A percentile compares a stretch with the other conserved stretches of the same genome.
Evolutionary conservation across 2,797 vertebrate species (phyloP).

Genomic region (Amblyopsis hoosieri): DNA sequence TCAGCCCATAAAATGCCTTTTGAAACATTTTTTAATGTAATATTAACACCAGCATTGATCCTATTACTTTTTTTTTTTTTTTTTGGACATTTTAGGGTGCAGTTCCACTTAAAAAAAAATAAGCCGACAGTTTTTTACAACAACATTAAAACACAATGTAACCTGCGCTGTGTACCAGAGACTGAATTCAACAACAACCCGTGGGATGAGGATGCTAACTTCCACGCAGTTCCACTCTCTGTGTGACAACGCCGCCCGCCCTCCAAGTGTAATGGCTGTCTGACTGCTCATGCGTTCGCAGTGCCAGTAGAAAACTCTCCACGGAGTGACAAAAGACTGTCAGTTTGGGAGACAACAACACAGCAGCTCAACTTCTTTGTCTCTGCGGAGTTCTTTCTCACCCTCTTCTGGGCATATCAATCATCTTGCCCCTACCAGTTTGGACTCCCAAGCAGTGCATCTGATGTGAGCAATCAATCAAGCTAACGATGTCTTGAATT

Average conservation of each 20-base stretch:
- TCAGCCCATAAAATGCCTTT: too few relatives aligned
- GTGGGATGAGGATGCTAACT: too few relatives aligned
- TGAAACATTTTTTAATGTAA: too few relatives aligned
- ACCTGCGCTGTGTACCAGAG: too few relatives aligned
- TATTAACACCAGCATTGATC: too few relatives aligned
- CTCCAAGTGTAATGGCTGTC: background rate
- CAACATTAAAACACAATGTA: too few relatives aligned
- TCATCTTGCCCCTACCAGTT: conserved; percentile 36
- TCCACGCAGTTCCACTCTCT: too few relatives aligned
- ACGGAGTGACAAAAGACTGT: background rate
- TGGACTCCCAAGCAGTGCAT: conserved; percentile 38
- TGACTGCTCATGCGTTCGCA: background rate
- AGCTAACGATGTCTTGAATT: conserved; percentile 51
- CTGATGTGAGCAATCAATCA: conserved; percentile 49
- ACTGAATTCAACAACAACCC: background rate
- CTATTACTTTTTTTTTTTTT: too few relatives aligned
- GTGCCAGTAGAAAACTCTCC: background rate
- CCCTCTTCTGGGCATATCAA: conserved; percentile 33
- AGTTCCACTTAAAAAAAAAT: too few relatives aligned
- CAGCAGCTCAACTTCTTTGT: background rate
- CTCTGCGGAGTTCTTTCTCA: background rate
- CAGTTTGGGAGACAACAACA: background rate
- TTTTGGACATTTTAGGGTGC: too few relatives aligned
- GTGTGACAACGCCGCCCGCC: background rate
- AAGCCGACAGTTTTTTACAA: too few relatives aligned